Conservation (phyloP, 2,113 vertebrate species). For the Chloebia gouldiae region DNA sequence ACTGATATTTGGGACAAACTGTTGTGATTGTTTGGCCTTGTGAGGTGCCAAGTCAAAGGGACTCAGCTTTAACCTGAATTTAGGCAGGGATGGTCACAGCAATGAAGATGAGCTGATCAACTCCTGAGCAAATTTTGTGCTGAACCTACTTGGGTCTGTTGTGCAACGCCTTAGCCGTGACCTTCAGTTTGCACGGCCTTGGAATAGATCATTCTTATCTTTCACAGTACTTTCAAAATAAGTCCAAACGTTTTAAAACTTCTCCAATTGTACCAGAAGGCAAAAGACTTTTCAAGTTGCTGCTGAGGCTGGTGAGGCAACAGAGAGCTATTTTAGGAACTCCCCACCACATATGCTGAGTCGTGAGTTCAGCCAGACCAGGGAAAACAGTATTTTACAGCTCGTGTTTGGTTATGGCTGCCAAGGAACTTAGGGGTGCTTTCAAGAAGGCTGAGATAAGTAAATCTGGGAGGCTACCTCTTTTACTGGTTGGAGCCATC, state of each 20-base stretch:
- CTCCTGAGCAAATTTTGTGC: not conserved
- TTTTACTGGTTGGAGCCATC: not conserved
- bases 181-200: not conserved
- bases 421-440: constrained; percentile 28
- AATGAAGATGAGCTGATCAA: not conserved
- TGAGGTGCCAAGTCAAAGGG: not conserved
- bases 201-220: constrained; percentile 38
- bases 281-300: constrained; percentile 3
- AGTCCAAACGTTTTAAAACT: constrained; percentile 11
- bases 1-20: not conserved
- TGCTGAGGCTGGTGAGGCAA: constrained; percentile 30
- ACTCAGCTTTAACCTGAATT: not conserved
- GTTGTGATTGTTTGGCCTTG: not conserved
- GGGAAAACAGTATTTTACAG: constrained; percentile 27
- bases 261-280: constrained; percentile 32
- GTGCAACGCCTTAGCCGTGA: constrained; percentile 2
- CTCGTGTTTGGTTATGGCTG: not conserved
- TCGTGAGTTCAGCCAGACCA: constrained; percentile 1
- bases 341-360: constrained; percentile 45
- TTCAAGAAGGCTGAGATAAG: constrained; percentile 25
- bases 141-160: not conserved
- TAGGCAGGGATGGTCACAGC: not conserved
- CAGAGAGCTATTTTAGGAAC: constrained; percentile 37
- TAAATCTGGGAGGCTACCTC: constrained; percentile 16
- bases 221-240: constrained; percentile 43